Conservation (phyloP, 37 sponge, comb jelly and placozoan species). For the Axinella damicornis region DNA sequence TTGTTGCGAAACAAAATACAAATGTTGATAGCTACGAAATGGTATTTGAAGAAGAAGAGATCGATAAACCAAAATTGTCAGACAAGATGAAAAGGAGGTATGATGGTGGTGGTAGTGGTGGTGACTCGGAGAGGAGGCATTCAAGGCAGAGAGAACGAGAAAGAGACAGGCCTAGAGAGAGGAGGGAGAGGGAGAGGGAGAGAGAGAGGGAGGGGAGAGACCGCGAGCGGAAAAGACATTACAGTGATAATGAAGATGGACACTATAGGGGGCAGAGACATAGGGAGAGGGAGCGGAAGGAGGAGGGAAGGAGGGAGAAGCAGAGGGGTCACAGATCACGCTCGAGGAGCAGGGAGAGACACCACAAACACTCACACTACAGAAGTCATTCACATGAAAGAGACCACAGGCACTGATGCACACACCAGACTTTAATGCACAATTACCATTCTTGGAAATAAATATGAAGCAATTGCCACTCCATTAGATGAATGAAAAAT, state of each 20-base stretch:
- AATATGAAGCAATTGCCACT: too few relatives aligned
- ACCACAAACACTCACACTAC: conserved; percentile 1
- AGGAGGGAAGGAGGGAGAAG: background rate
- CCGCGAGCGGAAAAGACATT: background rate
- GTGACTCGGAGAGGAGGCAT: background rate
- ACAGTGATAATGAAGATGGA: background rate
- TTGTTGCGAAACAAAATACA: conserved; percentile 37
- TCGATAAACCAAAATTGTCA: background rate
- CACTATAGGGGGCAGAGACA: background rate
- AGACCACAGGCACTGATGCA: background rate
- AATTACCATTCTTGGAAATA: too few relatives aligned
- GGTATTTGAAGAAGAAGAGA: conserved; percentile 71
- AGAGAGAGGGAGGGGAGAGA: conserved; percentile 5
- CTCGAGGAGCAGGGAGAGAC: conserved; percentile 22
- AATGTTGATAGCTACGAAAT: conserved; percentile 61
- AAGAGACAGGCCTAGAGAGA: conserved; percentile 5
- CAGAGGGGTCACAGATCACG: conserved; percentile 8
- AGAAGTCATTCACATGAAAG: conserved; percentile 11
- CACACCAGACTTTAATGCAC: too few relatives aligned
- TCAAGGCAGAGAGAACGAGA: conserved; percentile 37
- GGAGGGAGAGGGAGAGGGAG: conserved; percentile 7
- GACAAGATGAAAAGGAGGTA: background rate
- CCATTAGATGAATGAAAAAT: too few relatives aligned
- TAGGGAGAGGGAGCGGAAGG: background rate
- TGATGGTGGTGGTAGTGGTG: background rate